Evolutionary conservation across 2,797 vertebrate species (phyloP), one percentile per base, ranked within the genome.

Genomic region (Coccyzus lansbergi): DNA sequence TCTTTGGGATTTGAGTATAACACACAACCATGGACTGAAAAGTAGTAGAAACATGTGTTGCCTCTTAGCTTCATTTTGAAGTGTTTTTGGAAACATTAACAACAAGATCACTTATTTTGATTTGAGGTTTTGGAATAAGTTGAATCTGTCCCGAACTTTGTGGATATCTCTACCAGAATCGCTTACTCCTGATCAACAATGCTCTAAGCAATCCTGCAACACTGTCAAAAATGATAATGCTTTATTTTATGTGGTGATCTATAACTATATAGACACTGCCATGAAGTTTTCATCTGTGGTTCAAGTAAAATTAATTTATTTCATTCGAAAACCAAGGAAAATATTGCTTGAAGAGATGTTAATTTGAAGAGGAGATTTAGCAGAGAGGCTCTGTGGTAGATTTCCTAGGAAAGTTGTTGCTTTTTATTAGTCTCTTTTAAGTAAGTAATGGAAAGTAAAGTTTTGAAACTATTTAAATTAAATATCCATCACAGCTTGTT

Each of bases 371-470:
- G 19, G 92, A 62, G 18, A 55, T 52, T 88, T 81, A 63, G 76
- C 29, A 60, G 56, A 63, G n/a, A 74, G 72, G 6, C 34, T 83
- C 83, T 94, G 49, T 63, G n/a, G 26, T 40, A 40, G 22, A n/a
- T 71, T 84, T 94, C 48, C 56, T 28, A 63, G 33, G 56, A 76
- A 7, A 84, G 11, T 11, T 84, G 44, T 22, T 91, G 31, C 3
- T 76, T 93, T 92, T 88, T 9, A 67, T 82, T 51, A 56, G 67
- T 77, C 49, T 70, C 40, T 53, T 88, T 77, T 78, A 91, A 85
- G 67, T 64, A 22, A 58, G n/a, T 76, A 90, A 86, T 33, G 1
- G 38, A 77, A 80, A 80, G 31, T 31, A 68, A 87, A 80, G 21
- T 29, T 71, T 94, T 90, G 36, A 94, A 92, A 79, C 26, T 31